These are phyloP conservation scores for Cetoscarus ocellatus DNA, from an alignment of 2,797 vertebrate species.

Conservation along the genomic window DNA sequence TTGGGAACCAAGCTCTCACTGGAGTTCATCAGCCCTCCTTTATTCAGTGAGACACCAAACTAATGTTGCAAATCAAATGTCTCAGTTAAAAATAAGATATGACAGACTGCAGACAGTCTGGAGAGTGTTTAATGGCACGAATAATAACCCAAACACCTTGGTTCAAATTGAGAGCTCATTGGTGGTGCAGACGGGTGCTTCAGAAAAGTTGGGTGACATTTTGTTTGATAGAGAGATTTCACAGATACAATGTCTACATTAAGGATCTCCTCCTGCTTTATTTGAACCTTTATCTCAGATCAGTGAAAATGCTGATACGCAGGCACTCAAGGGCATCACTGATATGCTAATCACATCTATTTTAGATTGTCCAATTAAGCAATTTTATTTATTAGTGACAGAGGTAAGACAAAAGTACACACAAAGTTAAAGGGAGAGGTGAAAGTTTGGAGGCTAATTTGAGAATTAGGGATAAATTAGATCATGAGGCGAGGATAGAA, in stretches of 20 bases:
- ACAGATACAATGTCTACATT: conserved; percentile 15
- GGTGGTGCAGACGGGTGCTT: conserved; percentile 27
- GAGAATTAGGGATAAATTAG: conserved; percentile 30
- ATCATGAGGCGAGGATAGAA: conserved; percentile 12
- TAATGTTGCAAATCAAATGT: conserved; percentile 64
- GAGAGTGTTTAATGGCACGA: conserved; percentile 53
- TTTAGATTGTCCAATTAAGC: conserved; percentile 40
- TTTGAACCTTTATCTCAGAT: conserved; percentile 32
- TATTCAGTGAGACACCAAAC: conserved; percentile 53
- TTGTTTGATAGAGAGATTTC: conserved; percentile 36
- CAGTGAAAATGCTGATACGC: conserved; percentile 32
- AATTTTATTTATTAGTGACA: conserved; percentile 29
- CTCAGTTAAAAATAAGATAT: conserved; percentile 38
- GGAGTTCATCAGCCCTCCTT: conserved; percentile 59
- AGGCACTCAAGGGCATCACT: conserved; percentile 34
- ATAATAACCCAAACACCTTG: conserved; percentile 56
- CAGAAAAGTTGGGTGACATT: conserved; percentile 20
- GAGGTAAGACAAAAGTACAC: conserved; percentile 21
- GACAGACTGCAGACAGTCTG: conserved; percentile 40
- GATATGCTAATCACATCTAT: conserved; percentile 21
- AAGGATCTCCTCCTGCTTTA: neutral
- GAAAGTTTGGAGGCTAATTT: conserved; percentile 45
- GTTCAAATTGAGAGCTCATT: conserved; percentile 46
- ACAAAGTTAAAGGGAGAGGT: conserved; percentile 20
- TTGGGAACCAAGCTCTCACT: conserved; percentile 2